These are phyloP conservation scores for Novumbra hubbsi DNA, from an alignment of 2,797 vertebrate genomes.

Conservation along the genomic window DNA sequence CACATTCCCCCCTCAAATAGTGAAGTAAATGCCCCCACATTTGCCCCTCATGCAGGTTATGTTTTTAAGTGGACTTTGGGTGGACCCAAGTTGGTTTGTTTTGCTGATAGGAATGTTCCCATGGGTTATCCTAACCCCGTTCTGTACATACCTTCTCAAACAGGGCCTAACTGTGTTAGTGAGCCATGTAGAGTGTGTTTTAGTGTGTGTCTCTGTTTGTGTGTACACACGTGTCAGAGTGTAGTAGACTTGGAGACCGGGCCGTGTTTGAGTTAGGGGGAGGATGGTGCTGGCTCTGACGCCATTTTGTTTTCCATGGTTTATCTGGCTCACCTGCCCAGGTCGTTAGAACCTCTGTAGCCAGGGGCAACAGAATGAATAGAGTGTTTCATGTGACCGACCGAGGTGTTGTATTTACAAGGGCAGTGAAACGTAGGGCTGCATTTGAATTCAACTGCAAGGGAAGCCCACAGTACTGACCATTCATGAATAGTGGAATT, in stretches of 20 bases:
- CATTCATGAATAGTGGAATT: conserved; percentile 1
- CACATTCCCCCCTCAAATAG: conserved; percentile 8
- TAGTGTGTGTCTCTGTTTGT: neutral
- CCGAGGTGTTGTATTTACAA: conserved; percentile 6
- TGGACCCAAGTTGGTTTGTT: conserved; percentile 2
- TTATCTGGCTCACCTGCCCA: conserved; percentile 8
- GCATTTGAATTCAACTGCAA: neutral
- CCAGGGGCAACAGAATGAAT: conserved; percentile 18
- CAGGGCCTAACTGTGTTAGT: neutral
- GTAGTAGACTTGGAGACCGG: neutral
- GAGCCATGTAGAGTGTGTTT: neutral
- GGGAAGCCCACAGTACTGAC: neutral
- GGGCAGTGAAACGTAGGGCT: neutral
- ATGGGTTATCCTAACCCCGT: neutral
- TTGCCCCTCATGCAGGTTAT: neutral
- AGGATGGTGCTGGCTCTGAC: neutral
- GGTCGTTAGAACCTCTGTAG: conserved; percentile 8
- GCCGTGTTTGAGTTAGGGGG: neutral
- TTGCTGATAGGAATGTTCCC: conserved; percentile 7
- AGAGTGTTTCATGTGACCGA: conserved; percentile 12
- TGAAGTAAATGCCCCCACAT: conserved; percentile 13
- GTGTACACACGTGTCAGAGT: neutral
- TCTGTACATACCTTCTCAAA: neutral
- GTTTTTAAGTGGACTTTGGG: conserved; percentile 8
- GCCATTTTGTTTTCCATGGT: conserved; percentile 20